Evolutionary conservation across 2,113 vertebrate species (phyloP), one percentile per base, ranked within the genome.

Genomic region (Hylia prasina): DNA sequence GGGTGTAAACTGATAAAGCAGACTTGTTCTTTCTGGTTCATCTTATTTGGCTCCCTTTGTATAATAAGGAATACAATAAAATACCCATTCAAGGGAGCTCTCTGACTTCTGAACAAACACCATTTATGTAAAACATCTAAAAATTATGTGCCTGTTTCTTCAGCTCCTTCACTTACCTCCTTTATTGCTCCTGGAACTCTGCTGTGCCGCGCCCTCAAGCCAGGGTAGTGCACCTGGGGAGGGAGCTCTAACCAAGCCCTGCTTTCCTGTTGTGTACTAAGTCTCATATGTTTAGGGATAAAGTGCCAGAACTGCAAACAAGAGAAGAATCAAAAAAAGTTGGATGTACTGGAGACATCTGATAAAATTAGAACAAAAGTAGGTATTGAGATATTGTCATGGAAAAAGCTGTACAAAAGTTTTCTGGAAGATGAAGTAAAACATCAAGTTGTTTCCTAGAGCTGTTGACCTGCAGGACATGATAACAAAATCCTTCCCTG

Each of bases 1-100:
- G 56, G 57, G n/a, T 72, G 44, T 82, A 76, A 94, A 75, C 79
- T 63, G 86, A 94, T 93, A 96, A 97, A 96, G 47, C 64, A 88
- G 93, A 80, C 83, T 89, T 96, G 96, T 95, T 95, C 80, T 47
- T 95, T 96, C 91, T 95, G 88, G 93, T 90, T 89, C 88, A 87
- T 82, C 82, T 82, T 87, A 27, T 82, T 92, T 89, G 90, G 82
- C 85, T 97, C 87, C 81, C 60, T 42, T 94, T 91, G 65, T 22
- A 28, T 69, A 84, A 66, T 39, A 90, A 64, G 47, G 92, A 97
- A 76, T 47, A 90, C 39, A 95, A 80, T 81, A 63, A 97, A 83
- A 69, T 31, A 68, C 7, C 35, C 84, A 30, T 91, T 86, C 27
- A 53, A 73, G 60, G 57, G 77, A 58, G 47, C 50, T 96, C 5